Evolutionary conservation across 2,113 vertebrate genomes (phyloP), one percentile per base, ranked within the genome.

Genomic region (Paraplagusia blochii): DNA sequence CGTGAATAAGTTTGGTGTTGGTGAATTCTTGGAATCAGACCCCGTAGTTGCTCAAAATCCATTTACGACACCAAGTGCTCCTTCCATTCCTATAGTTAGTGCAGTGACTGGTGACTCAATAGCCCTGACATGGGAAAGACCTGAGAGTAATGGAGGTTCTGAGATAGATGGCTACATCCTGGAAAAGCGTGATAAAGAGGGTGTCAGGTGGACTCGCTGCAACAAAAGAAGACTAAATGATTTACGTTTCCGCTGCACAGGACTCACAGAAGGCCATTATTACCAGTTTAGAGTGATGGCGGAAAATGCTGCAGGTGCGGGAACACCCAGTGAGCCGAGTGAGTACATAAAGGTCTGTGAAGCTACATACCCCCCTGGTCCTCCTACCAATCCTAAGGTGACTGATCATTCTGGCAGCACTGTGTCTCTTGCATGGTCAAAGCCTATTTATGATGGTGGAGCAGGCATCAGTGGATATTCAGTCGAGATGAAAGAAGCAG

Each of bases 261-360:
- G 94, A 4, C 92, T 99, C 58, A 90, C 90, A 0, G 94, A 98
- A 56, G 94, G 95, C 42, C 96, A 98, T 82, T 93, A 85, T 76
- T 99, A 96, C 84, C 95, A 99, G 87, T 99, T 95, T 76, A 94
- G 93, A 87, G 94, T 97, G 69, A 88, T 93, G 56, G 97, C 97
- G 66, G 97, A 99, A 90, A 99, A 99, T 70, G 92, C 95, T 74
- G 97, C 93, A 49, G 97, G 97, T 8, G 76, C 94, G 18, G 94
- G 97, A 40, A 85, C 93, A 75, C 86, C 93, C 33, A 98, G 97
- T 62, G 93, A 94, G 53, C 90, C 95, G 70, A 96, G 95, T 45
- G 87, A 94, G 72, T 97, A 94, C 84, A 94, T 95, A 74, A 93
- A 91, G 76, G 92, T 94, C 9, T 97, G 94, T 89, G 95, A 99